Evolutionary conservation across 1,140 invertebrate species (phyloP).

Genomic region (Rhopalosiphum maidis): DNA sequence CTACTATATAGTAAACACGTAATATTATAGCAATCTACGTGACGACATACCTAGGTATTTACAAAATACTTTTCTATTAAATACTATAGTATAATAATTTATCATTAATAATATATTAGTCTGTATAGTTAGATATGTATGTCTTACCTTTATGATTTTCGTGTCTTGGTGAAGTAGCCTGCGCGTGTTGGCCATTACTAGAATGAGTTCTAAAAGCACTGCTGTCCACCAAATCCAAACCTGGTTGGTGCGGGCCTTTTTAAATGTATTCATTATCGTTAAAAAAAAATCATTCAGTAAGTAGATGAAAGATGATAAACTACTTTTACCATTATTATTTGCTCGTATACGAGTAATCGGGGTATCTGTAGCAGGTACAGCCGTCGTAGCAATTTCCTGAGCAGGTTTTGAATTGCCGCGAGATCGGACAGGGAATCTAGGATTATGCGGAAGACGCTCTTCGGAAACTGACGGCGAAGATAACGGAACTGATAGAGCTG

Average conservation of each 20-base stretch:
- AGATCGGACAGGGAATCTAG: slow-evolving; percentile 78
- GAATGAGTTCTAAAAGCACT: slow-evolving; percentile 77
- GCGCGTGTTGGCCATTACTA: slow-evolving; percentile 59
- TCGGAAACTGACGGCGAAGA: slow-evolving; percentile 62
- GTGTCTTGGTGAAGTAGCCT: slow-evolving; percentile 44
- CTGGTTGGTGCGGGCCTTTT: slow-evolving; percentile 71
- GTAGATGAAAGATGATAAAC: neutral
- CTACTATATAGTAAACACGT: neutral
- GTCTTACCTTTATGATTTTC: slow-evolving; percentile 35
- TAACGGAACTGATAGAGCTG: slow-evolving; percentile 22
- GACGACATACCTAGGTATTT: slow-evolving; percentile 10
- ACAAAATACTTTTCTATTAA: slow-evolving; percentile 32
- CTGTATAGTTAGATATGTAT: neutral
- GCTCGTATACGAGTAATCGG: slow-evolving; percentile 41
- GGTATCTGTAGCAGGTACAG: neutral
- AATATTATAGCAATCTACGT: neutral
- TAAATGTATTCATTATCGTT: slow-evolving; percentile 38
- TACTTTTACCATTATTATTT: slow-evolving; percentile 23
- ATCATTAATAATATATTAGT: neutral
- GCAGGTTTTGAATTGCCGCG: slow-evolving; percentile 66
- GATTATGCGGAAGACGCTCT: slow-evolving; percentile 77
- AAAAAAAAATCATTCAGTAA: neutral
- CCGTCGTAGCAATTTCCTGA: slow-evolving; percentile 26
- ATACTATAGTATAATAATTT: neutral
- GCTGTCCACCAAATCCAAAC: slow-evolving; percentile 78